Evolutionary conservation across 2,888 invertebrate genomes (phyloP), one percentile per base, ranked within the genome.

Genomic region (Ophion costatus): DNA sequence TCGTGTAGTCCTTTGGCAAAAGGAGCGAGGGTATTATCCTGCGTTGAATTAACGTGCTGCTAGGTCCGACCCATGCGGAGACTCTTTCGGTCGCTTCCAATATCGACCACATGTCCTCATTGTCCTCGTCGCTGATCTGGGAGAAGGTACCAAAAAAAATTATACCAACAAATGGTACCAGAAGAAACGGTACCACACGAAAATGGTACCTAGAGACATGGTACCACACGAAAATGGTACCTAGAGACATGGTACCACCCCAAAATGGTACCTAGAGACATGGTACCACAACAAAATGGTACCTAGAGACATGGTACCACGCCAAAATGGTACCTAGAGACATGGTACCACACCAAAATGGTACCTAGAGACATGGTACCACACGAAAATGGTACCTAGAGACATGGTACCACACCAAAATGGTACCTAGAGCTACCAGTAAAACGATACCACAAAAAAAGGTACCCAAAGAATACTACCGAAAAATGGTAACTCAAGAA

Each of bases 1-100:
- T 92, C 0, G 94, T 93, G 24, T 93, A 93, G 88, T 95, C 94
- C 29, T 94, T 93, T 6, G 96, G 96, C 59, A 97, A 89, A 75
- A 97, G 94, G 17, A 94, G 93, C 24, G 94, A 89, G 0, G 94
- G 93, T 3, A 92, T 86, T 45, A 94, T 81, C 29, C 91, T 90
- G 0, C 85, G 82, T 51, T 80, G 88, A 29, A 89, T 84, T 11
- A 38, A 11, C 0, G 74, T 67, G n/a, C 80, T 82, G 20, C 77
- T 91, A 7, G 70, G 59, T 24, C 90, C 90, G 1, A 90, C 89
- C 87, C 89, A 89, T 2, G 87, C 81, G 0, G 90, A 88, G 0
- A 91, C 89, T 42, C 87, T 64, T 14, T 89, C 80, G 4, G 90
- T 84, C 0, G 89, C 88, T 42, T 92, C 83, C 38, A 92, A 11